Evolutionary conservation across 1,140 invertebrate genomes (phyloP).

Genomic region (Microplitis mediator): DNA sequence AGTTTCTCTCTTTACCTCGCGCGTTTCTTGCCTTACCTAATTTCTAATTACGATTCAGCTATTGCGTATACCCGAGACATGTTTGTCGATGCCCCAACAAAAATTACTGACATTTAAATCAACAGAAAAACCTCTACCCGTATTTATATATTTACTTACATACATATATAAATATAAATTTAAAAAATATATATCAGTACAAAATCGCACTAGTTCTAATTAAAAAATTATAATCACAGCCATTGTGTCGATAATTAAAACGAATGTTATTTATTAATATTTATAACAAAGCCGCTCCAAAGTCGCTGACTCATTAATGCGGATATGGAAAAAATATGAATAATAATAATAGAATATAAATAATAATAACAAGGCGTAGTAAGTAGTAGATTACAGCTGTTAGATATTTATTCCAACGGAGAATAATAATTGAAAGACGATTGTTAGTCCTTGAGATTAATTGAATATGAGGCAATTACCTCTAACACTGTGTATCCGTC

Average conservation of each 20-base stretch:
- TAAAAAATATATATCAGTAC: not conserved
- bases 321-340: not conserved
- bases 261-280: too few relatives aligned
- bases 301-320: too few relatives aligned
- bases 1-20: constrained; percentile 14
- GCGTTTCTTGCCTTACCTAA: constrained; percentile 32
- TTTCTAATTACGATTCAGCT: constrained; percentile 34
- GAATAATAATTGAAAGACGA: constrained; percentile 34
- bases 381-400: not conserved
- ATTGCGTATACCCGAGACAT: constrained; percentile 21
- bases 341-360: not conserved
- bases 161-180: not conserved
- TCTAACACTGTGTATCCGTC: constrained; percentile 16
- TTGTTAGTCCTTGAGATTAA: constrained; percentile 33
- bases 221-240: not conserved
- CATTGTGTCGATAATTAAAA: not conserved
- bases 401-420: constrained; percentile 7
- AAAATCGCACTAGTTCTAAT: not conserved
- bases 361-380: not conserved
- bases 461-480: constrained; percentile 38
- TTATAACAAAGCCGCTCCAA: too few relatives aligned
- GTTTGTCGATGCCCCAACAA: constrained; percentile 4
- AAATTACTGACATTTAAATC: constrained; percentile 4
- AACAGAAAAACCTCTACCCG: not conserved
- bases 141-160: not conserved